Conservation (phyloP, 30 jellyfish, hydroid and myxozoan genomes). For the Turritopsis dohrnii region DNA sequence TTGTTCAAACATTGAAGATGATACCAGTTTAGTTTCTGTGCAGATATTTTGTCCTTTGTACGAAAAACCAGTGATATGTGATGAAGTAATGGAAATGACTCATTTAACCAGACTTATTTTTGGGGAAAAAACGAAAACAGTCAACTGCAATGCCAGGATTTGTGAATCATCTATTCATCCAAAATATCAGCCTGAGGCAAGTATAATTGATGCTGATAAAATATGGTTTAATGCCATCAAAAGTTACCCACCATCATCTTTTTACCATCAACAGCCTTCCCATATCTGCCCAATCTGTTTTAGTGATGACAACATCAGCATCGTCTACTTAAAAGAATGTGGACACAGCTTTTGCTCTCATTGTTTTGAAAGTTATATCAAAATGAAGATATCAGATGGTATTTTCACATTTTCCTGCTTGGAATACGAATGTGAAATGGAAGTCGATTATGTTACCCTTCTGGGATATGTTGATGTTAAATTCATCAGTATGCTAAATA, state of each 20-base stretch:
- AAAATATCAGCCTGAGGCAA: neutral
- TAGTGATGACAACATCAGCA: neutral
- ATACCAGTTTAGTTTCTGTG: neutral
- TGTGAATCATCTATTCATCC: neutral
- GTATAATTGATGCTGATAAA: neutral
- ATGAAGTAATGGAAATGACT: neutral
- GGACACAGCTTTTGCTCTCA: neutral
- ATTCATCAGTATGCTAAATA: neutral
- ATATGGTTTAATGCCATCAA: neutral
- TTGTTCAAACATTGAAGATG: neutral
- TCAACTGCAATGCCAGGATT: neutral
- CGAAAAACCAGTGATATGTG: neutral
- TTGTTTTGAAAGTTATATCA: slow-evolving; percentile 4
- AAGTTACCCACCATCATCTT: neutral
- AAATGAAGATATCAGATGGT: neutral
- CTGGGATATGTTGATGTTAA: neutral
- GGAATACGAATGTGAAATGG: neutral
- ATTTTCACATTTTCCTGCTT: neutral
- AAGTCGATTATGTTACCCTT: neutral
- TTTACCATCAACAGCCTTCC: neutral
- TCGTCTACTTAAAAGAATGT: neutral
- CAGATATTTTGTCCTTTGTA: neutral
- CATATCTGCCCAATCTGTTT: slow-evolving; percentile 3
- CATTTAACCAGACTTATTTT: neutral
- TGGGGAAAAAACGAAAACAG: neutral